A percentile compares a stretch with the other conserved stretches of the same genome.
Conservation (phyloP, 2,797 vertebrate genomes). For the Decapterus maruadsi region DNA sequence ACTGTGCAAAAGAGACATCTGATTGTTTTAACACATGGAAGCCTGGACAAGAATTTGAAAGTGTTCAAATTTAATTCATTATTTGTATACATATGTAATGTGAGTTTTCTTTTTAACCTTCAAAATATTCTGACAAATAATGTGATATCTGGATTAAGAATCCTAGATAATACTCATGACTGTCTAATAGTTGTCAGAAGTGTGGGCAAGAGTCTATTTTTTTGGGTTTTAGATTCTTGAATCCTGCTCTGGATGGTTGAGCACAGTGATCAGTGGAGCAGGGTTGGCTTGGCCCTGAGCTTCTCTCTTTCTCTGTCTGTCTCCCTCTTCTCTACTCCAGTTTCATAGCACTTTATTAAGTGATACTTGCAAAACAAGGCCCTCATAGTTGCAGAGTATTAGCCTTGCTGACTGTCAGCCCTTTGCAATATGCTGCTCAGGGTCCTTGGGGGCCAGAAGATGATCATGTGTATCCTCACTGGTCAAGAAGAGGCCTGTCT, state of each 20-base stretch:
- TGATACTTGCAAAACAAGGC: conserved; percentile 75
- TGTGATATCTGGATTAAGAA: neutral
- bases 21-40: neutral
- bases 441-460: conserved; percentile 60
- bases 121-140: neutral
- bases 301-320: conserved; percentile 30
- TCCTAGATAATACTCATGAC: neutral
- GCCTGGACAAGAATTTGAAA: neutral
- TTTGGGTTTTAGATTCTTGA: conserved; percentile 12
- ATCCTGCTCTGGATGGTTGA: conserved; percentile 51
- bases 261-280: conserved; percentile 61
- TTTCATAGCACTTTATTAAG: conserved; percentile 80
- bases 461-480: conserved; percentile 68
- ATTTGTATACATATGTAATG: neutral
- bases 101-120: neutral
- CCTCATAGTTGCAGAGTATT: conserved; percentile 66
- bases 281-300: conserved; percentile 31
- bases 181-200: neutral
- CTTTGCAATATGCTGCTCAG: conserved; percentile 78
- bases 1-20: neutral
- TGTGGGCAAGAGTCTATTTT: conserved; percentile 7
- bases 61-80: too few relatives aligned
- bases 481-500: conserved; percentile 77
- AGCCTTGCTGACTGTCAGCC: conserved; percentile 78
- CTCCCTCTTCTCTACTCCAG: conserved; percentile 59